Evolutionary conservation across 2,888 invertebrate species (phyloP).

Genomic region (Lissocephala sabroskyi): DNA sequence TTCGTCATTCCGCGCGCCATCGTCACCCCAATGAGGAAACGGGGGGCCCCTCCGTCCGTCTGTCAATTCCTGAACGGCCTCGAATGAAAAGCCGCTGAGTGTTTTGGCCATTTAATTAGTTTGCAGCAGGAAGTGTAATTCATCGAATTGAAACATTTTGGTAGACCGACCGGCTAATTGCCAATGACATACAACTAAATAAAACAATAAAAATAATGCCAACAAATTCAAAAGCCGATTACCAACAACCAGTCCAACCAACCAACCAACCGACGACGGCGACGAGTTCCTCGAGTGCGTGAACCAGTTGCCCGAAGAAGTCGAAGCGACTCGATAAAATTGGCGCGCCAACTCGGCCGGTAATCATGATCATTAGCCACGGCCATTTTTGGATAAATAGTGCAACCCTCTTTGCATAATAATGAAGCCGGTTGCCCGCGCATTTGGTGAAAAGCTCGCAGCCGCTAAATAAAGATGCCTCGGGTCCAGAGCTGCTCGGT

Average conservation of each 20-base stretch:
- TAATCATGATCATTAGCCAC: slow-evolving; percentile 68
- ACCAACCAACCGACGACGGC: slow-evolving; percentile 14
- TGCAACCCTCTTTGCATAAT: slow-evolving; percentile 73
- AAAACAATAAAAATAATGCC: slow-evolving; percentile 30
- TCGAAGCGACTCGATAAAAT: slow-evolving; percentile 26
- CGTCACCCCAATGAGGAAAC: slow-evolving; percentile 7
- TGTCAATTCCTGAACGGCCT: not conserved
- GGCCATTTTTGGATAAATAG: slow-evolving; percentile 72
- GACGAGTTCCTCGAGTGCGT: slow-evolving; percentile 14
- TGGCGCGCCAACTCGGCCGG: slow-evolving; percentile 12
- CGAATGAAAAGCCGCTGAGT: slow-evolving; percentile 6
- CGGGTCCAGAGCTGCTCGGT: too few relatives aligned
- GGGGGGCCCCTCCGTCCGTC: not conserved
- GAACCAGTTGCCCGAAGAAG: slow-evolving; percentile 19
- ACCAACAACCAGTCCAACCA: slow-evolving; percentile 6
- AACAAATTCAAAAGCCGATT: slow-evolving; percentile 17
- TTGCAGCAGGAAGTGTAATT: not conserved
- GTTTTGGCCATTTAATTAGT: slow-evolving; percentile 8
- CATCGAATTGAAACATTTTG: too few relatives aligned
- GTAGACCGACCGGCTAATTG: slow-evolving; percentile 15
- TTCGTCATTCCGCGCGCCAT: slow-evolving; percentile 45
- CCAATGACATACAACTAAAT: slow-evolving; percentile 62
- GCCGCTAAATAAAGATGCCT: slow-evolving; percentile 63
- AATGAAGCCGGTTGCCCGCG: slow-evolving; percentile 60
- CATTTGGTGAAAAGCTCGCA: slow-evolving; percentile 61